Conservation (phyloP, 2,888 invertebrate genomes). For the Luperina testacea region DNA sequence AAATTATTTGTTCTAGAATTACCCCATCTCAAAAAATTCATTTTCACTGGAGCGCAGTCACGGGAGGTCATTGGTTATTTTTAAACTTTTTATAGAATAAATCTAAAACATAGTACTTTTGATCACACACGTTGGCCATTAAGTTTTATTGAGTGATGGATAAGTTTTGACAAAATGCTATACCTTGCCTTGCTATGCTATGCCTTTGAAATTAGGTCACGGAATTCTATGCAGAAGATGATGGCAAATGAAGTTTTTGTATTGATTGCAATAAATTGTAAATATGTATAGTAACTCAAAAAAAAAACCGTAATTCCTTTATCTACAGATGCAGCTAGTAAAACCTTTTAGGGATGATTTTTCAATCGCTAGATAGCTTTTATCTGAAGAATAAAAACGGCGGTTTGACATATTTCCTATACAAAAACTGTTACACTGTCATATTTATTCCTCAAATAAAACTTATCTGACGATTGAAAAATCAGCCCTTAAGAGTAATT, state of each 20-base stretch:
- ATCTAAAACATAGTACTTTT: slow-evolving; percentile 7
- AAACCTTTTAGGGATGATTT: not conserved
- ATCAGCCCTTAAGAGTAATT: no score
- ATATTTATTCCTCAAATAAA: not conserved
- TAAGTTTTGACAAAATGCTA: not conserved
- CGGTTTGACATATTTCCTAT: not conserved
- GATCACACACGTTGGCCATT: not conserved
- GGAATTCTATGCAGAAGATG: slow-evolving; percentile 6
- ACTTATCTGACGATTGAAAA: not conserved
- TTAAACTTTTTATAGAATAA: slow-evolving; percentile 15
- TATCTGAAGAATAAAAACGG: no score
- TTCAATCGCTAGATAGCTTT: not conserved
- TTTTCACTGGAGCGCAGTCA: not conserved
- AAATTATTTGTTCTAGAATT: not conserved
- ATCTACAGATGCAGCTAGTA: not conserved
- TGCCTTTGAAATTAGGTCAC: slow-evolving; percentile 32
- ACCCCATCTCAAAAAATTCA: not conserved
- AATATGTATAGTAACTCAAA: not conserved
- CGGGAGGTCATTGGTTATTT: slow-evolving; percentile 26
- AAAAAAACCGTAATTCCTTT: not conserved
- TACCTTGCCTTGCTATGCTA: no score
- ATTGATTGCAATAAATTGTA: slow-evolving; percentile 20
- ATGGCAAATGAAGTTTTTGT: slow-evolving; percentile 7
- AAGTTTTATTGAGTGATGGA: not conserved
- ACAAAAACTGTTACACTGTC: not conserved